Evolutionary conservation across 2,113 vertebrate genomes (phyloP).

Genomic region (Elephantulus edwardii): DNA sequence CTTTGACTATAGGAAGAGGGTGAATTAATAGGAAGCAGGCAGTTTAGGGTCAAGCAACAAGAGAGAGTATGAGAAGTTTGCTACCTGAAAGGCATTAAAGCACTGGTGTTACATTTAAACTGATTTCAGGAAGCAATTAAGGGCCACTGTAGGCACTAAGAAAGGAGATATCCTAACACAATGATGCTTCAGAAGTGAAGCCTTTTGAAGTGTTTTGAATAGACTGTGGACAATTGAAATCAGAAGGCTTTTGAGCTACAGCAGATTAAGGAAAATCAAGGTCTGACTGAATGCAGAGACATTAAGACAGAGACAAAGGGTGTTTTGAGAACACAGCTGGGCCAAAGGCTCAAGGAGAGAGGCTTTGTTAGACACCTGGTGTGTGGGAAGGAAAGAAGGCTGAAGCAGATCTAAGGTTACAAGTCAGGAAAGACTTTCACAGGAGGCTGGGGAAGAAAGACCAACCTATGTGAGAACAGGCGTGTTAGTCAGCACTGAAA

Average conservation of each 20-base stretch:
- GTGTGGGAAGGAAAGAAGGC: not conserved
- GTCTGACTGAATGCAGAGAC: not conserved
- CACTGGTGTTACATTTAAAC: not conserved
- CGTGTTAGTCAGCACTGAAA: no score
- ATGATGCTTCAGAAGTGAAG: not conserved
- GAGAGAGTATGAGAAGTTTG: not conserved
- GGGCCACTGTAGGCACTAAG: not conserved
- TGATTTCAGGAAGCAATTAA: slow-evolving; percentile 1
- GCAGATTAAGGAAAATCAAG: not conserved
- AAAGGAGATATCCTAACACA: not conserved
- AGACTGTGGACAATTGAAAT: not conserved
- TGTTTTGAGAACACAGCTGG: not conserved
- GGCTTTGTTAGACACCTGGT: not conserved
- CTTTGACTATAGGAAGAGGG: not conserved
- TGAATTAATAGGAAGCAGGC: not conserved
- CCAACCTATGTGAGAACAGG: no score
- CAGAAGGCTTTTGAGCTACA: slow-evolving; percentile 21
- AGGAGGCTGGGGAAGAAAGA: no score
- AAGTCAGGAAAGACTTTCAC: not conserved
- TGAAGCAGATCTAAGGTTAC: not conserved
- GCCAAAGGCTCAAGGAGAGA: not conserved
- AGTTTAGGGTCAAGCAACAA: no score
- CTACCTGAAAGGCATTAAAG: not conserved
- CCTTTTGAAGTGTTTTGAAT: slow-evolving; percentile 35
- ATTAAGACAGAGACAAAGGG: not conserved